Percentiles rank a stretch among this genome's conserved stretches.
phyloP scores from a whole-genome alignment of 2,888 invertebrate species.

The Ennomos quercinarius region DNA sequence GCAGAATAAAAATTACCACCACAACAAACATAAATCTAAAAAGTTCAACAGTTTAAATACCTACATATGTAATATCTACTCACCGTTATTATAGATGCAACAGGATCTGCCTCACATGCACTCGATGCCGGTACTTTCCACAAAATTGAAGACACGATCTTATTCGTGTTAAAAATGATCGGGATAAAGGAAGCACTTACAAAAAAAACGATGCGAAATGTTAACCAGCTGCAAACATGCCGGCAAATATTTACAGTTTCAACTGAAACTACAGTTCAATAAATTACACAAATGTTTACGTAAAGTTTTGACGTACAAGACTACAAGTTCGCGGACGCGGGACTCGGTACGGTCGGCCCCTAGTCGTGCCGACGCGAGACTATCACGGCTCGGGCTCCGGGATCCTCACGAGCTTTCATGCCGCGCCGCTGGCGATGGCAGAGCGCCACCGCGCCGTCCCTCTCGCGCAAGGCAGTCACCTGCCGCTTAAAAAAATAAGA shows the following conservation, averaged over 20 bases:
- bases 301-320: conserved; percentile 74
- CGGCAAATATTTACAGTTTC: conserved; percentile 49
- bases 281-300: conserved; percentile 61
- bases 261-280: conserved; percentile 45
- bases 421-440: conserved; percentile 34
- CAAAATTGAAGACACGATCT: conserved; percentile 70
- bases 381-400: conserved; percentile 55
- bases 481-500: conserved; percentile 72
- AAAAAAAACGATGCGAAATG: conserved; percentile 32
- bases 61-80: conserved; percentile 67
- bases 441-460: conserved; percentile 64
- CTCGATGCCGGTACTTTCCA: conserved; percentile 73
- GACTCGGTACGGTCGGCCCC: conserved; percentile 63
- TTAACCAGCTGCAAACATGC: conserved; percentile 39
- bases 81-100: conserved; percentile 78
- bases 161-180: conserved; percentile 53
- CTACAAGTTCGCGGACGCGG: conserved; percentile 35
- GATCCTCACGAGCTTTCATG: conserved; percentile 68
- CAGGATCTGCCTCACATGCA: conserved; percentile 74
- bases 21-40: conserved; percentile 9
- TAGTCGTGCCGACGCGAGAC: conserved; percentile 74
- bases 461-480: conserved; percentile 75
- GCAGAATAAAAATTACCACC: neutral
- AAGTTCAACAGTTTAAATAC: conserved; percentile 39
- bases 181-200: conserved; percentile 48